These are phyloP conservation scores for Pyxicephalus adspersus DNA, from an alignment of 2,113 vertebrate species.

Conservation along the genomic window DNA sequence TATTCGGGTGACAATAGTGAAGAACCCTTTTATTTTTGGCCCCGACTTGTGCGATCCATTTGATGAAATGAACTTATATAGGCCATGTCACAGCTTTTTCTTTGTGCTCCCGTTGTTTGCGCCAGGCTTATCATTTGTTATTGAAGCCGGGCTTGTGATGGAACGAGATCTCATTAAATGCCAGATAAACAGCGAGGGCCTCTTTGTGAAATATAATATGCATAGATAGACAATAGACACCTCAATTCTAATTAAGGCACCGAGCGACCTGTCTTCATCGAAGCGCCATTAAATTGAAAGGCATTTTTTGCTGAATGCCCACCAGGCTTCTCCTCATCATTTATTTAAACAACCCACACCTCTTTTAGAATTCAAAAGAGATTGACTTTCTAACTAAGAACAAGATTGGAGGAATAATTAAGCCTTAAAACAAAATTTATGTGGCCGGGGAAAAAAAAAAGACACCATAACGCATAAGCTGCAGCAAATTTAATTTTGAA, in stretches of 20 bases:
- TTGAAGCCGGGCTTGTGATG: constrained; percentile 14
- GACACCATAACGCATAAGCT: not conserved
- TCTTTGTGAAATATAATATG: constrained; percentile 12
- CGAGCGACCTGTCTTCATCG: constrained; percentile 27
- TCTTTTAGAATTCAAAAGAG: constrained; percentile 15
- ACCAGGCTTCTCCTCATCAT: constrained; percentile 32
- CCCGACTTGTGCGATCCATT: not conserved
- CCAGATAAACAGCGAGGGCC: constrained; percentile 25
- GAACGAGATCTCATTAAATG: constrained; percentile 45
- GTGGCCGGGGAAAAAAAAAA: not conserved
- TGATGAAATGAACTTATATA: constrained; percentile 26
- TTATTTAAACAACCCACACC: constrained; percentile 40
- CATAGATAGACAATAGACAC: constrained; percentile 39
- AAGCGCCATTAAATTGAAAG: constrained; percentile 19
- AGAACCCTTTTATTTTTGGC: not conserved
- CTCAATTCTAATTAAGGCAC: constrained; percentile 35
- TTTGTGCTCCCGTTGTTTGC: not conserved
- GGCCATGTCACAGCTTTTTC: not conserved
- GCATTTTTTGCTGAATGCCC: constrained; percentile 32
- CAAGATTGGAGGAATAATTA: constrained; percentile 3
- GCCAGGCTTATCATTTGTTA: constrained; percentile 10
- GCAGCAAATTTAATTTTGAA: not conserved
- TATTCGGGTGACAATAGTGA: not conserved
- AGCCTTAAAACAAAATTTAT: not conserved
- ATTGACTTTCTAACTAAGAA: constrained; percentile 13